Conservation (phyloP, 1,140 invertebrate species). For the Penaeus chinensis region DNA sequence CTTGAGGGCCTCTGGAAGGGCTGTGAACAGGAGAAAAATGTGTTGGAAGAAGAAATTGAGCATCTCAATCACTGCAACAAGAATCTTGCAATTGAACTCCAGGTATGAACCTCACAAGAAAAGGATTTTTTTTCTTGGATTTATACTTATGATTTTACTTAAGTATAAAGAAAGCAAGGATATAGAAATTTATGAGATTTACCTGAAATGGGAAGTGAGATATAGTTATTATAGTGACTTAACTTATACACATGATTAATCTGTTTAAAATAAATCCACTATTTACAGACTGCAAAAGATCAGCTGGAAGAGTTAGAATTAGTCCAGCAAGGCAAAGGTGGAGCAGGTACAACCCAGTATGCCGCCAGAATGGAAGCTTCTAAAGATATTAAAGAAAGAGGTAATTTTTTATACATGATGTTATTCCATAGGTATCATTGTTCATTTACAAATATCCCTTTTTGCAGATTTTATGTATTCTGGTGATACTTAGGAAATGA, state of each 20-base stretch:
- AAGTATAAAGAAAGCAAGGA: no score
- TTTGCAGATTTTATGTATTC: no score
- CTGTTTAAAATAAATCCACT: neutral
- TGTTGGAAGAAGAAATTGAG: slow-evolving; percentile 27
- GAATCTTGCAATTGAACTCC: slow-evolving; percentile 34
- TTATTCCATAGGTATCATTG: neutral
- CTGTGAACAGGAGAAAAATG: slow-evolving; percentile 24
- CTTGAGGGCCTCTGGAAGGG: slow-evolving; percentile 20
- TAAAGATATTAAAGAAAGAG: slow-evolving; percentile 50
- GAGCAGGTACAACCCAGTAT: slow-evolving; percentile 20
- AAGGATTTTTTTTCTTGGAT: no score
- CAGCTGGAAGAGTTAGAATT: slow-evolving; percentile 44
- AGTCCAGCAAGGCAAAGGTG: neutral
- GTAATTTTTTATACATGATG: neutral
- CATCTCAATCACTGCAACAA: slow-evolving; percentile 38
- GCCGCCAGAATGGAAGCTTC: slow-evolving; percentile 43
- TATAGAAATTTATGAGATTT: no score
- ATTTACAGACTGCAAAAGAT: slow-evolving; percentile 40
- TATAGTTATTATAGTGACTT: no score
- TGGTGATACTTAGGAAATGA: no score
- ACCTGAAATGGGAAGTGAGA: no score
- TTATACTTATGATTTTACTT: no score
- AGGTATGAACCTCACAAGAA: neutral
- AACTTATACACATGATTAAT: neutral
- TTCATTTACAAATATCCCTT: neutral